Evolutionary conservation across 2,113 vertebrate species (phyloP).

Genomic region (Lagopus leucura): DNA sequence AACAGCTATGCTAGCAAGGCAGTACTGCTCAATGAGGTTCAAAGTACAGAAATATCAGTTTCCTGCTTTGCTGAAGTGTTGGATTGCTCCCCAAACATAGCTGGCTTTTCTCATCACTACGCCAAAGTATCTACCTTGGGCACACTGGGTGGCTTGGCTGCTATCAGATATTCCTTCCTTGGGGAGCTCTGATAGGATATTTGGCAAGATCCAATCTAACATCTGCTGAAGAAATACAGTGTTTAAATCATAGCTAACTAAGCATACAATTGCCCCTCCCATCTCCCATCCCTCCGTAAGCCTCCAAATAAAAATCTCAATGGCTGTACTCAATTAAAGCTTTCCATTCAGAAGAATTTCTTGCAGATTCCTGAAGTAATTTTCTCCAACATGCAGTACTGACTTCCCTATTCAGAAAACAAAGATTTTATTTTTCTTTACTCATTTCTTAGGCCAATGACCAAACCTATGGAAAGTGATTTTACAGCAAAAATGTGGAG

Average conservation of each 20-base stretch:
- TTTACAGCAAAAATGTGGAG: neutral
- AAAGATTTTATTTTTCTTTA: neutral
- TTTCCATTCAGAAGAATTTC: neutral
- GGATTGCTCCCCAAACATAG: neutral
- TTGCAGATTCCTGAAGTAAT: neutral
- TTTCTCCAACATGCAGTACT: neutral
- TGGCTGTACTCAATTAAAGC: rapidly evolving
- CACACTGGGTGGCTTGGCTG: neutral
- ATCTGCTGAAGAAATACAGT: neutral
- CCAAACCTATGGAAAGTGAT: neutral
- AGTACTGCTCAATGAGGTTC: neutral
- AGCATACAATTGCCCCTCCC: neutral
- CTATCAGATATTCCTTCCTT: neutral
- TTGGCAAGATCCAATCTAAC: neutral
- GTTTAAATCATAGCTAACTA: neutral
- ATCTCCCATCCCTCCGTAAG: neutral
- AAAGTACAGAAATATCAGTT: neutral
- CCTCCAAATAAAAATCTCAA: neutral
- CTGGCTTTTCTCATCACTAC: neutral
- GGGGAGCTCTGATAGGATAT: neutral
- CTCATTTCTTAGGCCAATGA: neutral
- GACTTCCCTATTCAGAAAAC: neutral
- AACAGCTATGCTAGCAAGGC: neutral
- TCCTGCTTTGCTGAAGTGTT: neutral
- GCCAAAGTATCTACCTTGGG: neutral